phyloP scores from a whole-genome alignment of 2,113 vertebrate genomes.

The Rattus norvegicus region DNA sequence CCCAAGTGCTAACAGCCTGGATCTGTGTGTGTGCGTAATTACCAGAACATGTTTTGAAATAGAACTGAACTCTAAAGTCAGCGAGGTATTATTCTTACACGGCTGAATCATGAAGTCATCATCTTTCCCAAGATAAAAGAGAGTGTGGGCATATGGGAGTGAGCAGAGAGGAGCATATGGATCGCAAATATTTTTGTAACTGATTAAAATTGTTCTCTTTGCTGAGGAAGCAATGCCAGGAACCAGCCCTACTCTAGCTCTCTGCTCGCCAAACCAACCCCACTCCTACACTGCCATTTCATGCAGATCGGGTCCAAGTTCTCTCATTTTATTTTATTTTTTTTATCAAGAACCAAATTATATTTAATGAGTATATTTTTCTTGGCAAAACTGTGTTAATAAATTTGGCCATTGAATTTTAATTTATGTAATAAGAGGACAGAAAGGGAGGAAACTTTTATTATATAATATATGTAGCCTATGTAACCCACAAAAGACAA shows the following conservation, averaged over 20 bases:
- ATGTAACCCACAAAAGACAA: neutral
- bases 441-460: neutral
- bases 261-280: constrained; percentile 30
- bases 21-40: constrained; percentile 63
- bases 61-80: constrained; percentile 75
- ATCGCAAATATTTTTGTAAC: constrained; percentile 82
- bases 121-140: constrained; percentile 71
- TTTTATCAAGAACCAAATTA: neutral
- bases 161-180: constrained; percentile 75
- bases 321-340: neutral
- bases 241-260: constrained; percentile 48
- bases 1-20: constrained; percentile 67
- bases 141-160: constrained; percentile 73
- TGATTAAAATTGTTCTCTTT: constrained; percentile 78
- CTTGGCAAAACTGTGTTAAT: constrained; percentile 5
- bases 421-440: neutral
- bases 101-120: constrained; percentile 80
- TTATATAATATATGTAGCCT: neutral
- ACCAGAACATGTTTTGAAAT: constrained; percentile 77
- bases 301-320: neutral
- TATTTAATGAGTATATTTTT: constrained; percentile 21
- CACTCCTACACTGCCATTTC: constrained; percentile 39
- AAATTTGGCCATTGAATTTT: neutral
- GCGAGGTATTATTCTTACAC: constrained; percentile 80
- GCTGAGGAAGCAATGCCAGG: constrained; percentile 54